Evolutionary conservation across 1,140 invertebrate species (phyloP), one percentile per base, ranked within the genome.

Genomic region (Drosophila nigrodunni): DNA sequence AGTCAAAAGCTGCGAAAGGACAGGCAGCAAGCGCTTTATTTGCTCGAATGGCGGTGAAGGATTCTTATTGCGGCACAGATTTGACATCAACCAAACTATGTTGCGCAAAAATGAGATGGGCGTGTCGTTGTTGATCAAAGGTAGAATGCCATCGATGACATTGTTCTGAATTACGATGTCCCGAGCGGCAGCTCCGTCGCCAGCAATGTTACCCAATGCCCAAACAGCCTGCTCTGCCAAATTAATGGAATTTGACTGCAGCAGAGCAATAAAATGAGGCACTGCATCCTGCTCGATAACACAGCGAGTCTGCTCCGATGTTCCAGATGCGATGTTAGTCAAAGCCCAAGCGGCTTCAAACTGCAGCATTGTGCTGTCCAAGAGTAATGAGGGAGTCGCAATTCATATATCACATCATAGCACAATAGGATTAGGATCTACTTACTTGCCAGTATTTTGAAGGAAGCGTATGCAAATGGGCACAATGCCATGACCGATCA

Each of bases 271-370:
- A 74, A 99, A 95, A 67, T 96, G 95, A 5, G 97, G 97, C 43
- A 99, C 95, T 11, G 98, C 98, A 46, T 97, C 97, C 89, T 95
- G 93, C 83, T 96, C 95, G 6, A 98, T 96, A 39, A 99, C 97
- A 50, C 95, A 95, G 74, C 96, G 94, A 2, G 98, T 99, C 93
- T 99, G 98, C 15, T 96, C 95, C 9, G 97, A 96, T 6, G 96
- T 98, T 10, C 98, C 98, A 0, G 98, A 99, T 9, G 99, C 98
- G 76, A 99, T 98, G 91, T 99, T 99, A 37, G 99, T 99, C 18
- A 99, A 93, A 1, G 98, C 98, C 99, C 99, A 99, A 1, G 98
- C 97, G 30, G 98, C 96, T 94, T 99, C 99, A 94, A 99, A 99
- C 93, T 99, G 98, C 8, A 99, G 93, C 55, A 95, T 94, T n/a